These are phyloP conservation scores for Potamilus streckersoni DNA, from an alignment of 1,140 invertebrate genomes.

Conservation along the genomic window DNA sequence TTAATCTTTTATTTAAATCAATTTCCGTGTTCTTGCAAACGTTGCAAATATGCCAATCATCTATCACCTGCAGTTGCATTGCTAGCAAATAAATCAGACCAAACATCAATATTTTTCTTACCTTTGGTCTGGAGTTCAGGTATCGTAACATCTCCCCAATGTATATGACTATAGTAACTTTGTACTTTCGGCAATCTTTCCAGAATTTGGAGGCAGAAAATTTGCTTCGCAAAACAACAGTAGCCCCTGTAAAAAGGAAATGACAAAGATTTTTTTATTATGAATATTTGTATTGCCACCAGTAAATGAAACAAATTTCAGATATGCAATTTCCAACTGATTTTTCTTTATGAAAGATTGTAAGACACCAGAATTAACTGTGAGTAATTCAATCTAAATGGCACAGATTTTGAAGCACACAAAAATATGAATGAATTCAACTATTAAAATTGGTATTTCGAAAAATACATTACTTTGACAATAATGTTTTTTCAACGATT, in stretches of 20 bases:
- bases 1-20: no score
- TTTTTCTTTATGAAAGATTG: background rate
- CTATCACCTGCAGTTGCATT: no score
- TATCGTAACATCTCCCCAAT: constrained; percentile 28
- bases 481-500: no score
- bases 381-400: no score
- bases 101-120: background rate
- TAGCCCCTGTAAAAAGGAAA: constrained; percentile 9
- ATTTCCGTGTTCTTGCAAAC: no score
- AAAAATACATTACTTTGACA: no score
- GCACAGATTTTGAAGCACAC: no score
- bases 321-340: background rate
- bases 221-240: constrained; percentile 4
- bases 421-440: no score
- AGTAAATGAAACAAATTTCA: background rate
- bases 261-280: background rate
- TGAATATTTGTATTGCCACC: background rate
- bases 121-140: constrained; percentile 16
- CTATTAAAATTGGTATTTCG: no score
- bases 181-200: constrained; percentile 8
- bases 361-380: no score
- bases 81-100: no score
- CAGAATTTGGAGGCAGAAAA: constrained; percentile 23
- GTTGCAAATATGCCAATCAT: no score
- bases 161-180: constrained; percentile 12